Evolutionary conservation across 2,797 vertebrate species (phyloP).

Genomic region (Emydoidea blandingii): DNA sequence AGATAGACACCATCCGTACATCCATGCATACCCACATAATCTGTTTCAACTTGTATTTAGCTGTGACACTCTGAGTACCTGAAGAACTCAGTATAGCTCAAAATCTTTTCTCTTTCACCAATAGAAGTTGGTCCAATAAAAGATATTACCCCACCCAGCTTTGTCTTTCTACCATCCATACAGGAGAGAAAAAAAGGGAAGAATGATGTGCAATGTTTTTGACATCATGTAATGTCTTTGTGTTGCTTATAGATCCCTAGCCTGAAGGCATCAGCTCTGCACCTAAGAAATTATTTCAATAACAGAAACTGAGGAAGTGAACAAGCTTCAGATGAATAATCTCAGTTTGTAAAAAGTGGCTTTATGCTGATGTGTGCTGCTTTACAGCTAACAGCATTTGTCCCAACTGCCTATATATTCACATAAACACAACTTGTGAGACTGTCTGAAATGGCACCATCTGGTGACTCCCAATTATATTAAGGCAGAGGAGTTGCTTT

Average conservation of each 20-base stretch:
- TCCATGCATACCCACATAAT: neutral
- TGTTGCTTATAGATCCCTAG: neutral
- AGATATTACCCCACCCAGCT: neutral
- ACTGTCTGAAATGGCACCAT: neutral
- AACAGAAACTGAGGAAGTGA: neutral
- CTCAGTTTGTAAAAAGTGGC: neutral
- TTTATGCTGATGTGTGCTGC: neutral
- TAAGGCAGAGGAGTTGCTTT: neutral
- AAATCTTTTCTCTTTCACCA: neutral
- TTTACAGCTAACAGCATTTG: neutral
- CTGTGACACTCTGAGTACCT: neutral
- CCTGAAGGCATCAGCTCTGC: neutral
- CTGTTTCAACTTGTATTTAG: neutral
- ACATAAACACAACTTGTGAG: neutral
- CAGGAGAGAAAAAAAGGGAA: neutral
- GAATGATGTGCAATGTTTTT: neutral
- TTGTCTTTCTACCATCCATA: neutral
- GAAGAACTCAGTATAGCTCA: neutral
- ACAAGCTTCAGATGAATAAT: neutral
- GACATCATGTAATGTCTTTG: neutral
- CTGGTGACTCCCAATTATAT: neutral
- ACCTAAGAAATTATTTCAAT: neutral
- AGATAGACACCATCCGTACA: neutral
- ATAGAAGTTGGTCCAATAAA: neutral
- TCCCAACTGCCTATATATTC: neutral